phyloP scores from a whole-genome alignment of 2,888 invertebrate genomes.

The Agriopis leucophaearia region DNA sequence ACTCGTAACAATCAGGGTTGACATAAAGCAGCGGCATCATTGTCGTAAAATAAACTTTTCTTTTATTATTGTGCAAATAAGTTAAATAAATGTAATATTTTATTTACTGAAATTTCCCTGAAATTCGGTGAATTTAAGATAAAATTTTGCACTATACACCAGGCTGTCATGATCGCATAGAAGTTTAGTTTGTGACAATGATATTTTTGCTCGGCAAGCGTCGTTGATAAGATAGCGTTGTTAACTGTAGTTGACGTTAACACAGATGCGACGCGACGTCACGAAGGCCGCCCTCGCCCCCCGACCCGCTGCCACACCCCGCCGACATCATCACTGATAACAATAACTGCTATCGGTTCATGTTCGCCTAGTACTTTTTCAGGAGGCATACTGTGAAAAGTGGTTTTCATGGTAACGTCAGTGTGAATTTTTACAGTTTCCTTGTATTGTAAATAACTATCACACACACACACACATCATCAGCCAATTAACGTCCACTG shows the following conservation, averaged over 20 bases:
- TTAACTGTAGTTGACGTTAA: slow-evolving; percentile 62
- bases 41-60: not conserved
- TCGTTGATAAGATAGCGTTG: slow-evolving; percentile 74
- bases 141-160: slow-evolving; percentile 63
- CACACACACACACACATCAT: no score
- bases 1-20: no score
- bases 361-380: slow-evolving; percentile 83
- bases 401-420: slow-evolving; percentile 68
- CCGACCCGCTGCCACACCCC: slow-evolving; percentile 51
- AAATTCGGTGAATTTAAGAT: slow-evolving; percentile 59
- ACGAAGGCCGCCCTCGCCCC: slow-evolving; percentile 61
- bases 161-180: slow-evolving; percentile 61
- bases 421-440: slow-evolving; percentile 29
- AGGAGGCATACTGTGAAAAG: slow-evolving; percentile 69
- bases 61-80: no score
- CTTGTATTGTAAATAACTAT: slow-evolving; percentile 25
- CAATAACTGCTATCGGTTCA: slow-evolving; percentile 71
- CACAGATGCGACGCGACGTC: slow-evolving; percentile 66
- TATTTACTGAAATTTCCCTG: slow-evolving; percentile 38
- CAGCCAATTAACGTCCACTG: no score
- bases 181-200: slow-evolving; percentile 54
- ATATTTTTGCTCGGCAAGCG: slow-evolving; percentile 52
- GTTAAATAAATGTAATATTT: slow-evolving; percentile 1
- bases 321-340: slow-evolving; percentile 69
- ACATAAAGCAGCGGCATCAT: not conserved